Base-by-base conservation (phyloP, 1,140 invertebrate species). In the Brachionus calyciflorus region DNA sequence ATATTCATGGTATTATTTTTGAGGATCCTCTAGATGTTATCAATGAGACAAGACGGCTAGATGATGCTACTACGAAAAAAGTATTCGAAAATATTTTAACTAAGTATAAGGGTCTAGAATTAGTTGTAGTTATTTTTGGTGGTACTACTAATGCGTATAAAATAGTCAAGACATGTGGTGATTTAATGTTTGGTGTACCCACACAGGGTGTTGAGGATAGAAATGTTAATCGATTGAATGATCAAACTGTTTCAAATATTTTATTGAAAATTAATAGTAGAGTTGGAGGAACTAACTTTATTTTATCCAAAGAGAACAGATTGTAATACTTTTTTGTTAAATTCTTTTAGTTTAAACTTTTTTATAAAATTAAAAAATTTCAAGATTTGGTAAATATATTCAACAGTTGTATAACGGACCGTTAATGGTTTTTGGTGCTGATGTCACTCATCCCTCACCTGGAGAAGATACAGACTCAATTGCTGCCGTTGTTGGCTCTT, bases 221-320 rank as follows among this genome's bases (percentile, higher is more conserved):
- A 87, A 99, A 99, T 87, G 97, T 99, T 3, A 99, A 98, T 86
- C 98, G 98, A 86, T 98, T 96, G 0, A 98, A 95, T 0, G 96
- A 97, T n/a, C 97, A 99, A 86, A 99, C 97, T 0, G 88, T 99
- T 30, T 98, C 95, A 77, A 99, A 99, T 87, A 88, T 99, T n/a
- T 99, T 97, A 85, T 88, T 99, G 46, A 99, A 99, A 87, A 99
- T 99, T 80, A 99, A 99, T 85, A 97, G 99, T 3, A 99, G 99
- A 86, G 88, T 99, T 40, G 97, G 97, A 77, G 97, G 97, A 76
- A 98, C 99, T 81, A 99, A 99, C 86, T 97, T 93, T 79, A 99
- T 99, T 82, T 87, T 99, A 24, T 55, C 46, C 7, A 73, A 28
- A 51, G 33, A 51, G 41, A 73, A 73, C 51, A 73, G 17, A 37